Conservation (phyloP, 2,888 invertebrate genomes). For the Horisme vitalbata region DNA sequence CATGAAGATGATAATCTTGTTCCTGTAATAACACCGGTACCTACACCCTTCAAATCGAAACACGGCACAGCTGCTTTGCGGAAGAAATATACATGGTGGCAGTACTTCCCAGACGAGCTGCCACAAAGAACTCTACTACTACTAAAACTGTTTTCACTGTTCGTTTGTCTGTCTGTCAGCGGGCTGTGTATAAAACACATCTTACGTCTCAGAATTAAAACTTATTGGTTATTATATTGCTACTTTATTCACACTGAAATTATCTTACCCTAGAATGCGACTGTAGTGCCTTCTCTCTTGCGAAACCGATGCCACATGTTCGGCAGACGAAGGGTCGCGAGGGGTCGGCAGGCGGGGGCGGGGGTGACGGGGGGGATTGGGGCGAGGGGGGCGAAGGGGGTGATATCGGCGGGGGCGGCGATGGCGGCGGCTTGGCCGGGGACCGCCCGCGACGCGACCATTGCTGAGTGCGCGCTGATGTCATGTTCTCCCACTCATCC, state of each 20-base stretch:
- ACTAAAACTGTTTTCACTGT: too few species aligned
- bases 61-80: too few species aligned
- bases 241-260: background rate
- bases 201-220: too few species aligned
- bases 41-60: too few species aligned
- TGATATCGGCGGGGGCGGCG: conserved; percentile 45
- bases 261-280: conserved; percentile 86
- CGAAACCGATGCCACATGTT: conserved; percentile 86
- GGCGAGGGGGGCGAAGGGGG: conserved; percentile 43
- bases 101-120: too few species aligned
- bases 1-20: too few species aligned
- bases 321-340: conserved; percentile 91
- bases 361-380: conserved; percentile 43
- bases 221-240: too few species aligned
- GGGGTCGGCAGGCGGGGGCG: conserved; percentile 80
- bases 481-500: conserved; percentile 79
- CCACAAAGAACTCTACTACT: too few species aligned
- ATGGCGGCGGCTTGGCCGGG: conserved; percentile 50
- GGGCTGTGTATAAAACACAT: too few species aligned
- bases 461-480: conserved; percentile 78
- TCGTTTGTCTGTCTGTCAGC: too few species aligned
- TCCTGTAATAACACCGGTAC: too few species aligned
- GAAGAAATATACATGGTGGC: too few species aligned
- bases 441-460: conserved; percentile 64
- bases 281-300: conserved; percentile 90